Conservation (phyloP, 2,888 invertebrate species). For the Heliconius aoede region DNA sequence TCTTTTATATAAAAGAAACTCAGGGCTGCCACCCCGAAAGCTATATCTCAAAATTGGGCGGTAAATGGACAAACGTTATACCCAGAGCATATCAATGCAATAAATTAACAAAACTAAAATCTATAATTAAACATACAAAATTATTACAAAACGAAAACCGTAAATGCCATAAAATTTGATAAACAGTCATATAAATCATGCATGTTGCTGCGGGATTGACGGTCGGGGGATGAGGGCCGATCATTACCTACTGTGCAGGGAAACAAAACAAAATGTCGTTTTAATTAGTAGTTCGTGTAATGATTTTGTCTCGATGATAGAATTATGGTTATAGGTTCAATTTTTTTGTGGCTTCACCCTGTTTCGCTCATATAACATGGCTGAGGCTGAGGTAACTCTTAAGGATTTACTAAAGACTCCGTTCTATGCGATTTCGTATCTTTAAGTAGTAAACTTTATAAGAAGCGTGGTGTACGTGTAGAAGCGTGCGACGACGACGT, state of each 20-base stretch:
- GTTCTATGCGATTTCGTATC: too few relatives aligned
- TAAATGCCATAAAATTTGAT: slow-evolving; percentile 40
- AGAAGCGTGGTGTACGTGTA: too few relatives aligned
- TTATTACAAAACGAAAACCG: slow-evolving; percentile 30
- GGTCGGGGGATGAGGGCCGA: slow-evolving; percentile 11
- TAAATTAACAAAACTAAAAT: slow-evolving; percentile 33
- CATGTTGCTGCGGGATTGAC: slow-evolving; percentile 22
- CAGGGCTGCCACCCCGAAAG: not conserved
- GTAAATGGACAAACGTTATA: not conserved
- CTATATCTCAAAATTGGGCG: not conserved
- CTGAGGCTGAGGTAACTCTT: too few relatives aligned
- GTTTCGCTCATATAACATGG: not conserved
- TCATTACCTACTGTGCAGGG: slow-evolving; percentile 3
- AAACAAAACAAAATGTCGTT: slow-evolving; percentile 8
- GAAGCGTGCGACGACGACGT: too few relatives aligned
- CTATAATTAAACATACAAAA: slow-evolving; percentile 38
- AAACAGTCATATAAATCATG: slow-evolving; percentile 42
- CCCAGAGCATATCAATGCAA: not conserved
- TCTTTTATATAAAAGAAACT: too few relatives aligned
- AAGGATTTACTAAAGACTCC: too few relatives aligned
- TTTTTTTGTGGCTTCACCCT: not conserved
- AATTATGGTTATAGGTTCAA: not conserved
- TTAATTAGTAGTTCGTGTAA: slow-evolving; percentile 25
- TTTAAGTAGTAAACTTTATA: too few relatives aligned
- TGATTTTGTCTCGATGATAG: not conserved